Evolutionary conservation across 2,113 vertebrate genomes (phyloP).

Genomic region (Gobiocypris rarus): DNA sequence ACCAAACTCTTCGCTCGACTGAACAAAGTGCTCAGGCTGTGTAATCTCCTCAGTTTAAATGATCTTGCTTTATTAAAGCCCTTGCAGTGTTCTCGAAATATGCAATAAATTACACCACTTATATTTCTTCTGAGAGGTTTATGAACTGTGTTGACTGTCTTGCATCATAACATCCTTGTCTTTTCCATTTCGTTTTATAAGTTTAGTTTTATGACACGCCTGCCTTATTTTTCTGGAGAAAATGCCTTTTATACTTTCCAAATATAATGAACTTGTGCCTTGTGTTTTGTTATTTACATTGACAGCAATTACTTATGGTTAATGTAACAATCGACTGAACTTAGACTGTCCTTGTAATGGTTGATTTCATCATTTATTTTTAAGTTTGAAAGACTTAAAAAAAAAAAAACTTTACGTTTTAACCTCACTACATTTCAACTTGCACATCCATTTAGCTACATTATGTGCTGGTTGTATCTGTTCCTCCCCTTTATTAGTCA

Average conservation of each 20-base stretch:
- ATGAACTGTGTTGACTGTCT: neutral
- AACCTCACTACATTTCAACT: neutral
- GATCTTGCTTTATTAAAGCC: conserved; percentile 31
- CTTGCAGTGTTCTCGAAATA: neutral
- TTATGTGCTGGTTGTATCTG: neutral
- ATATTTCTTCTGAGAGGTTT: neutral
- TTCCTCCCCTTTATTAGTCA: neutral
- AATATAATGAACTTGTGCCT: conserved; percentile 8
- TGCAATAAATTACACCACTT: conserved; percentile 8
- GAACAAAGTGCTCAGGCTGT: neutral
- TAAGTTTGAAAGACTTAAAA: neutral
- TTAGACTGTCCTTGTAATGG: neutral
- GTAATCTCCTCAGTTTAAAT: neutral
- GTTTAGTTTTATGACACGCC: neutral
- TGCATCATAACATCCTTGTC: neutral
- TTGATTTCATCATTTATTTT: neutral
- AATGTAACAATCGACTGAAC: neutral
- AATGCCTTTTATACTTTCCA: neutral
- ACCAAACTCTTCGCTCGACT: neutral
- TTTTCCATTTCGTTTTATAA: neutral
- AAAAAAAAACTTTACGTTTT: neutral
- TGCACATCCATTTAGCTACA: neutral
- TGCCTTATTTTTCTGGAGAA: neutral
- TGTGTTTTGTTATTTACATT: neutral
- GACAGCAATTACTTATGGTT: neutral